Base-by-base conservation (phyloP, 2,113 vertebrate genomes). In the Perca fluviatilis region DNA sequence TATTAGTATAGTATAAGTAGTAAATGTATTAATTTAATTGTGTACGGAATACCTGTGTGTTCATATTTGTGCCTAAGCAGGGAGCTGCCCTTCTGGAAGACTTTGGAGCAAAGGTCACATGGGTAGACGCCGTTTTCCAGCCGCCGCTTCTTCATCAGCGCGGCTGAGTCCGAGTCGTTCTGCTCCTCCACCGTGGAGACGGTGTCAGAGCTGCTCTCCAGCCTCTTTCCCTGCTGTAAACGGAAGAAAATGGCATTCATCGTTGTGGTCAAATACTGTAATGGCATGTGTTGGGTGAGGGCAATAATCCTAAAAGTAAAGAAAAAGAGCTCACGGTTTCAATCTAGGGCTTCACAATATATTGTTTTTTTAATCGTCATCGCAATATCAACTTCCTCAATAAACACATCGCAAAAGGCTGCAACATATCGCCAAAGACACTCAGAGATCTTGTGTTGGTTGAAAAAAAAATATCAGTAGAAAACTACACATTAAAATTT, bases 41-140 rank as follows among this genome's bases (percentile, higher is more conserved):
- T 3, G 23, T 0, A n/a, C 23, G 6, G 12, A 46, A 0, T 94
- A 99, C 98, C 98, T 96, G 98, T 99, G 95, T 99, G 98, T 92
- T 99, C 98, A 74, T 99, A 99, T 94, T 99, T 99, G 93, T 99
- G 98, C 89, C 98, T 95, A 88, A 99, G 92, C 91, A 99, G 95
- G 0, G 98, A 99, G 88, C 98, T 99, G 94, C 97, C 99, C 95
- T 99, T 99, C 93, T 99, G 98, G 93, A 99, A 99, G 96, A 98
- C 98, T 95, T 99, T 99, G 92, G 97, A 97, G 94, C 98, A 99
- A 13, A 99, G 95, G 89, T 99, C 98, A 94, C 98, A 99, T 5
- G 97, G 96, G 83, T 98, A 99, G 92, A 97, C 95, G 74, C 98
- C 98, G 1, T 96, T 97, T 87, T 98, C 97, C 71, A 97, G 95